A percentile compares a stretch with the other conserved stretches of the same genome.
Conservation (phyloP, 2,797 vertebrate species). For the Phrynocephalus vlangalii region DNA sequence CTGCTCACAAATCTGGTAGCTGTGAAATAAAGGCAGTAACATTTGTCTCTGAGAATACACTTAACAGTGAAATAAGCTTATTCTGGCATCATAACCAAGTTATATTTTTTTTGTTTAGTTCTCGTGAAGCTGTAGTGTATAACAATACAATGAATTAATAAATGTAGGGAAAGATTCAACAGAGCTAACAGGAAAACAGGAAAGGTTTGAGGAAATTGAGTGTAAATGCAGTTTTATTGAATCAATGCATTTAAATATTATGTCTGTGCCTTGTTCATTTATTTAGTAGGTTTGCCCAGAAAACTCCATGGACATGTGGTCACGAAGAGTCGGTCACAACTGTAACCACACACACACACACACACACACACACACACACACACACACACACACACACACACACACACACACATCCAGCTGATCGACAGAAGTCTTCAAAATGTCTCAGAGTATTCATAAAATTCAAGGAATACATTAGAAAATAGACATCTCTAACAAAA, state of each 20-base stretch:
- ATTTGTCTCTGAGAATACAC: slow-evolving; percentile 25
- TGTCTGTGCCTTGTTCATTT: neutral
- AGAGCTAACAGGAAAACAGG: neutral
- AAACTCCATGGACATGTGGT: too few species aligned
- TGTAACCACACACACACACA: too few species aligned
- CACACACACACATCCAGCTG: neutral
- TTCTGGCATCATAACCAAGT: neutral
- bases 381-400: too few species aligned
- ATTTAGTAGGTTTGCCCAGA: neutral
- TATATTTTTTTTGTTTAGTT: neutral
- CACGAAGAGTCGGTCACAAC: too few species aligned
- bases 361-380: too few species aligned
- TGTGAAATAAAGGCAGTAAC: slow-evolving; percentile 37
- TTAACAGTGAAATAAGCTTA: neutral
- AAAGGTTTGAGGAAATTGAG: neutral
- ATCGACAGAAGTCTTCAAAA: neutral
- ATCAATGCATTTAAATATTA: neutral
- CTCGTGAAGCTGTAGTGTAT: neutral
- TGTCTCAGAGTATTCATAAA: too few species aligned
- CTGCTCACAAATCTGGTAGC: slow-evolving; percentile 28
- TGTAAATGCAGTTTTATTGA: neutral
- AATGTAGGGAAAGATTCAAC: neutral
- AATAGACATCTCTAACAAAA: neutral
- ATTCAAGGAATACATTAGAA: neutral
- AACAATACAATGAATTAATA: neutral